These are phyloP conservation scores for Liasis olivaceus DNA, from an alignment of 2,797 vertebrate species.

Conservation along the genomic window DNA sequence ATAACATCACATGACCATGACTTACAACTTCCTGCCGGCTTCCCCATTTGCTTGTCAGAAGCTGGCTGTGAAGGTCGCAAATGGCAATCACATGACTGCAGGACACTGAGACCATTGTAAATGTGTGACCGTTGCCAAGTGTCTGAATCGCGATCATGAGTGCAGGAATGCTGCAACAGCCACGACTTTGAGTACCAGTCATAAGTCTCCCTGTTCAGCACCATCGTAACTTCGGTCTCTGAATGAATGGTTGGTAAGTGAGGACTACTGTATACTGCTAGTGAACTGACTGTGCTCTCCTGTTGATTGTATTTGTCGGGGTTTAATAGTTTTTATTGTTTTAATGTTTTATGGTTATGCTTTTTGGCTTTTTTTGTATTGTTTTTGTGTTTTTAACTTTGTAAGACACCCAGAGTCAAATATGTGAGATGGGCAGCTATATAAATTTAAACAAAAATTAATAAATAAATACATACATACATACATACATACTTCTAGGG, in stretches of 20 bases:
- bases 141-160: neutral
- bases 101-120: neutral
- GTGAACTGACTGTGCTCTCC: neutral
- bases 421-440: neutral
- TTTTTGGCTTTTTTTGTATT: neutral
- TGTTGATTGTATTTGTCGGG: neutral
- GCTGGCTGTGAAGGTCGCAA: neutral
- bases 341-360: neutral
- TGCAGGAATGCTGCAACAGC: neutral
- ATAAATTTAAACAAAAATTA: neutral
- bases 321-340: neutral
- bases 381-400: neutral
- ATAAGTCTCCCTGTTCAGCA: neutral
- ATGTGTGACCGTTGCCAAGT: neutral
- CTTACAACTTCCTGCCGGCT: neutral
- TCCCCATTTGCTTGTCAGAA: neutral
- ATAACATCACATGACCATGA: neutral
- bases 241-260: neutral
- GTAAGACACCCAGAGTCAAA: neutral
- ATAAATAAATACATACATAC: neutral
- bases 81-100: neutral
- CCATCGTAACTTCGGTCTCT: neutral
- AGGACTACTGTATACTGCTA: neutral
- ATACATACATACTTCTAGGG: neutral
- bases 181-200: neutral